Conservation (phyloP, 2,113 vertebrate species). For the Sminthopsis crassicaudata region DNA sequence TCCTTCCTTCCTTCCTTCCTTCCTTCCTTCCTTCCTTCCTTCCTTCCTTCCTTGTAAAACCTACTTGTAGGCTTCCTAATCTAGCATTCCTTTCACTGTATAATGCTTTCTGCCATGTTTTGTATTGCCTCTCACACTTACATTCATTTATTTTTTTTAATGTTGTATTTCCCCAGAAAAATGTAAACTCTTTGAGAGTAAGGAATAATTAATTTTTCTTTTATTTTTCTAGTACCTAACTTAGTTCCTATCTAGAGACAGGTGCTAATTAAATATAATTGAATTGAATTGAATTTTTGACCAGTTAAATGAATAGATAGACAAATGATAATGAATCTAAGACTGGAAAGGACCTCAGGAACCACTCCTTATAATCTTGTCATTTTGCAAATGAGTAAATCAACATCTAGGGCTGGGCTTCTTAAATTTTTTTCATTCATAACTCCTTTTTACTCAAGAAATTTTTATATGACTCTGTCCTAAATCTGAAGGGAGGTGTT, state of each 20-base stretch:
- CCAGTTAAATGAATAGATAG: background rate
- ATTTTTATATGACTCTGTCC: too few relatives aligned
- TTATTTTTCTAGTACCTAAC: background rate
- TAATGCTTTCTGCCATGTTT: background rate
- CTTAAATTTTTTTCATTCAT: too few relatives aligned
- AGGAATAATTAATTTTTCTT: background rate
- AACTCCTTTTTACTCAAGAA: too few relatives aligned
- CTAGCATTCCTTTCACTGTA: background rate
- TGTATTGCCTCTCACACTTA: background rate
- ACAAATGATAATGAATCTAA: background rate
- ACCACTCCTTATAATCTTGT: background rate
- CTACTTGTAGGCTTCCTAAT: background rate
- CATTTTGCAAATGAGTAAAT: background rate
- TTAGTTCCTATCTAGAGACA: background rate
- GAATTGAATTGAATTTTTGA: background rate
- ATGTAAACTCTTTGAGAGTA: background rate
- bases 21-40: too few relatives aligned
- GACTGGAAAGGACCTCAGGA: background rate
- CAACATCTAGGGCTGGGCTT: background rate
- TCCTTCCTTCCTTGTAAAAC: background rate
- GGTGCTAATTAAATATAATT: background rate
- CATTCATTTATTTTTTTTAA: background rate
- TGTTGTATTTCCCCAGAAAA: background rate
- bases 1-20: too few relatives aligned
- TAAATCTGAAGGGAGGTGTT: too few relatives aligned